Base-by-base conservation (phyloP, 2,888 invertebrate genomes). In the Pachliopta kotzebuea region DNA sequence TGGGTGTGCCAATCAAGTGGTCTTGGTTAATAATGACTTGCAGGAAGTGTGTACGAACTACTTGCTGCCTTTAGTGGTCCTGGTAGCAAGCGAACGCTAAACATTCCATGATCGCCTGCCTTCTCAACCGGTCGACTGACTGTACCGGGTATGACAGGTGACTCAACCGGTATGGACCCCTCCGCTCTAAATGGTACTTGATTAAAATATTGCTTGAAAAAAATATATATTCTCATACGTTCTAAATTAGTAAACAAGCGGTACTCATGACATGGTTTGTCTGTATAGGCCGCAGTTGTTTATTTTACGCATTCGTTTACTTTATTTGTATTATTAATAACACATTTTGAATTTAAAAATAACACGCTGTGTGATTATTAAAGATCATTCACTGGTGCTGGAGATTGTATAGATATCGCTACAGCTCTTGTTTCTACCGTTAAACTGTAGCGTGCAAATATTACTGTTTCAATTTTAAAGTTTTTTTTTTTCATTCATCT, bases 91-190 rank as follows among this genome's bases (percentile, higher is more conserved):
- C 50, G 61, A 50, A 20, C 58, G 58, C 45, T 59, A 53, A 62
- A 60, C 66, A 66, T 63, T 61, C 64, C 65, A 62, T 49, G 57
- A 20, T 53, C 58, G 45, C 60, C 65, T 65, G 49, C 63, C 66
- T 77, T 72, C 76, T 76, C 70, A 78, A 76, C 79, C 76, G 73
- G 76, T 78, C 79, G 77, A 78, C 72, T 78, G 77, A 78, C 72
- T 78, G 75, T 77, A 79, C 72, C 74, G 69, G 71, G 75, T 73
- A 76, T 78, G 85, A 83, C 88, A 88, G 86, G 83, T 87, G 88
- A 83, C 81, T 80, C 71, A 83, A 84, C 85, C 81, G 77, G 84
- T 82, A 79, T 65, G 76, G 74, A 70, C 69, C 78, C 78, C 79
- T 83, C 79, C 74, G 62, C 86, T 81, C 74, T 83, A 70, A 79